These are phyloP conservation scores for Nemotelus nigrinus DNA, from an alignment of 2,888 invertebrate genomes.

Conservation along the genomic window DNA sequence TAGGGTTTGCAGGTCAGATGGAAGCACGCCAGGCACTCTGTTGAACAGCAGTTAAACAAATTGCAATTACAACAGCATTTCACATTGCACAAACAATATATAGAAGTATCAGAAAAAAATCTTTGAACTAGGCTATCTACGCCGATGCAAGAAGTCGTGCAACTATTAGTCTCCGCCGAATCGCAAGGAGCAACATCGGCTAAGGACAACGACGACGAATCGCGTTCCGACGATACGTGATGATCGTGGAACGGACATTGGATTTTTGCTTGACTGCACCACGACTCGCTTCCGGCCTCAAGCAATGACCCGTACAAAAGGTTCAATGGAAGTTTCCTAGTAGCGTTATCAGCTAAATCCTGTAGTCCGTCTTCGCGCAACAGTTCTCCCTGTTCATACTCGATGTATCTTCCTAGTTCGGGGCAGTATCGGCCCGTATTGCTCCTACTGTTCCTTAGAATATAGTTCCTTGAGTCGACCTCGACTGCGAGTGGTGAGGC, in stretches of 20 bases:
- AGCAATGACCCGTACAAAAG: no score
- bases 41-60: conserved; percentile 50
- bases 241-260: no score
- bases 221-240: not conserved
- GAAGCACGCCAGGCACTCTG: conserved; percentile 54
- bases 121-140: not conserved
- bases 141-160: not conserved
- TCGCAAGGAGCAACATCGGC: no score
- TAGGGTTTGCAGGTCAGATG: conserved; percentile 53
- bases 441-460: conserved; percentile 14
- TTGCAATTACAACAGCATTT: conserved; percentile 52
- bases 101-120: not conserved
- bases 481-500: not conserved
- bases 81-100: conserved; percentile 50
- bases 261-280: no score
- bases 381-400: no score
- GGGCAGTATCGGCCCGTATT: not conserved
- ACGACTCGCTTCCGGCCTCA: no score
- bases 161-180: no score
- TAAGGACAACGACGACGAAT: not conserved
- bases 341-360: no score
- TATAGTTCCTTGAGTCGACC: conserved; percentile 35
- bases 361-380: no score
- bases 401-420: no score
- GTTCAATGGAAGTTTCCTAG: no score